phyloP scores from a whole-genome alignment of 2,797 vertebrate genomes.

The Arnoldichthys spilopterus region DNA sequence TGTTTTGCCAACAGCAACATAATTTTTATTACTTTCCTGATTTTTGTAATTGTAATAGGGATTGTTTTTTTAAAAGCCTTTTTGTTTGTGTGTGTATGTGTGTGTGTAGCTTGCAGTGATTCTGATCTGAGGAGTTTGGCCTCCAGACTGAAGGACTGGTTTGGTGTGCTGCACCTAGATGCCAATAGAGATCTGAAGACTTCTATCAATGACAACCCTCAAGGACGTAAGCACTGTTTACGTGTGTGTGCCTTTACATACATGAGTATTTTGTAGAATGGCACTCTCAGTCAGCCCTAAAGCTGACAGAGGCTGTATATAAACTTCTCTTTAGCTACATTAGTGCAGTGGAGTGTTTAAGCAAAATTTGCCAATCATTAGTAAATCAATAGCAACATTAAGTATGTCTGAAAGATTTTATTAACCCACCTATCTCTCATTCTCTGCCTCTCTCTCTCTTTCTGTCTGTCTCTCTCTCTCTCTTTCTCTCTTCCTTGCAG shows the following conservation, averaged over 20 bases:
- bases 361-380: no score
- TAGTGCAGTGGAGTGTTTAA: no score
- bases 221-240: constrained; percentile 72
- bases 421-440: neutral
- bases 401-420: no score
- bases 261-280: neutral
- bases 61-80: no score
- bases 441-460: neutral
- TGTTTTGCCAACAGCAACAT: no score
- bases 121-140: constrained; percentile 84
- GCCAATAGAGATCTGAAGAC: constrained; percentile 82
- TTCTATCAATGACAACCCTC: constrained; percentile 69
- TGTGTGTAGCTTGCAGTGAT: constrained; percentile 80
- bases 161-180: constrained; percentile 91
- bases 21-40: no score
- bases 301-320: no score
- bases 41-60: no score
- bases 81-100: constrained; percentile 41
- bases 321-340: no score
- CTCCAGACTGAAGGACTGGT: constrained; percentile 95
- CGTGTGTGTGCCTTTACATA: neutral
- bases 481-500: constrained; percentile 65
- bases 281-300: neutral
- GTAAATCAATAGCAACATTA: no score
- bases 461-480: constrained; percentile 6